phyloP scores from a whole-genome alignment of 1,140 invertebrate species.

The Drosophila murphyi region DNA sequence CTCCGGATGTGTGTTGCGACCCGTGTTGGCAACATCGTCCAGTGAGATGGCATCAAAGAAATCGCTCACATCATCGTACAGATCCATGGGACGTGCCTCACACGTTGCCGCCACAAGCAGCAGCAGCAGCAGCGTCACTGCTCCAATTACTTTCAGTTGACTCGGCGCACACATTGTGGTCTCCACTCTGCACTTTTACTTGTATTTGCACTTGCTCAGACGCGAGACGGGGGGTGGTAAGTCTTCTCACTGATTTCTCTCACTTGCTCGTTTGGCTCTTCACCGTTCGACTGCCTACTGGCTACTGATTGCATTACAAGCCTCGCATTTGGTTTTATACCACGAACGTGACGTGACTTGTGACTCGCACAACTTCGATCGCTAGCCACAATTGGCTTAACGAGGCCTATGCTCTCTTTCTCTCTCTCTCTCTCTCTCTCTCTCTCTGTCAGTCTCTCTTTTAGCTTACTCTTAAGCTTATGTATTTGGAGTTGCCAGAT shows the following conservation, averaged over 20 bases:
- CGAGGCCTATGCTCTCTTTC: conserved; percentile 17
- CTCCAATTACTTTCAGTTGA: conserved; percentile 45
- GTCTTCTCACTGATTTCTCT: conserved; percentile 18
- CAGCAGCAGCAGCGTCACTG: conserved; percentile 33
- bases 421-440: too few relatives aligned
- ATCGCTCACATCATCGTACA: conserved; percentile 81
- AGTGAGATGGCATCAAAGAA: conserved; percentile 80
- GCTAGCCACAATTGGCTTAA: conserved; percentile 22
- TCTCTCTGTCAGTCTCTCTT: neutral
- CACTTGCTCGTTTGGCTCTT: conserved; percentile 46
- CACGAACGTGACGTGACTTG: conserved; percentile 52
- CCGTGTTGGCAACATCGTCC: conserved; percentile 78
- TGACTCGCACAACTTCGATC: conserved; percentile 29
- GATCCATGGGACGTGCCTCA: conserved; percentile 72
- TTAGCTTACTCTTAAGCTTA: conserved; percentile 8
- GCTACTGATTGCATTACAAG: conserved; percentile 63
- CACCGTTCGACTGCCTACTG: conserved; percentile 43
- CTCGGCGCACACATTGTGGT: conserved; percentile 25
- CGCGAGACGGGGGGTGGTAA: neutral
- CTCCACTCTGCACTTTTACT: conserved; percentile 16
- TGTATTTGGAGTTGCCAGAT: conserved; percentile 30
- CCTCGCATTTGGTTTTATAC: conserved; percentile 71
- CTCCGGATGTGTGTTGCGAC: conserved; percentile 73
- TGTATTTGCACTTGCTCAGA: neutral
- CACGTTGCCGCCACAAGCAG: conserved; percentile 25